Base-by-base conservation (phyloP, 2,797 vertebrate genomes). In the Neoniphon sammara region DNA sequence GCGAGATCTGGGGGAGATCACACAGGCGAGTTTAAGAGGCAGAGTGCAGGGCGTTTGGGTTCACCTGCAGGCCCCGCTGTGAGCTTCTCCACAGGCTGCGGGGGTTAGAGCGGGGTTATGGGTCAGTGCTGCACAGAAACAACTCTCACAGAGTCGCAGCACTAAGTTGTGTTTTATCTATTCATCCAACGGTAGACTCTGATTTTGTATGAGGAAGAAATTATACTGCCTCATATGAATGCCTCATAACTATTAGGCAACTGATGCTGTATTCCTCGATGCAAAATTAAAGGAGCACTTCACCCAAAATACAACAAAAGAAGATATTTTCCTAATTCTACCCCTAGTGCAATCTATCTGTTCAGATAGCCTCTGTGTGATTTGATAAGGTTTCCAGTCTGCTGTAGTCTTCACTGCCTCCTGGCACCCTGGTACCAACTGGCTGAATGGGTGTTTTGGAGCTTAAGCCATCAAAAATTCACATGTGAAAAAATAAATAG, bases 41-140 rank as follows among this genome's bases (percentile, higher is more conserved):
- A 75, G 66, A 68, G 75, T 2, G 25, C 59, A 30, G 78, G 87
- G 80, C 80, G 70, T 89, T 83, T 63, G 66, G 90, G 88, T 89
- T 93, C 89, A 91, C 87, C 89, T 88, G 83, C 75, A 56, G 70
- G 64, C 71, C 83, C 86, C 18, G 81, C 77, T 83, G 83, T 20
- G 86, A 75, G 78, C 63, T 17, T 65, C 84, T 78, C 73, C 58
- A 31, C 86, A 78, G 77, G 67, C 81, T 69, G 66, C 61, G 66
- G 65, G n/a, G 60, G 42, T 39, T 53, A 56, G 61, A 58, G 63
- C 72, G 11, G 66, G 79, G 70, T 81, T 86, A 89, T 46, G 74
- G 86, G 83, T 82, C 88, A 82, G 66, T 4, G 78, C 88, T 52
- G 53, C 58, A 76, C 42, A 55, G 66, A 84, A 71, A 82, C 58